Evolutionary conservation across 1,140 invertebrate species (phyloP), one percentile per base, ranked within the genome.

Genomic region (Rhizoglyphus robini): DNA sequence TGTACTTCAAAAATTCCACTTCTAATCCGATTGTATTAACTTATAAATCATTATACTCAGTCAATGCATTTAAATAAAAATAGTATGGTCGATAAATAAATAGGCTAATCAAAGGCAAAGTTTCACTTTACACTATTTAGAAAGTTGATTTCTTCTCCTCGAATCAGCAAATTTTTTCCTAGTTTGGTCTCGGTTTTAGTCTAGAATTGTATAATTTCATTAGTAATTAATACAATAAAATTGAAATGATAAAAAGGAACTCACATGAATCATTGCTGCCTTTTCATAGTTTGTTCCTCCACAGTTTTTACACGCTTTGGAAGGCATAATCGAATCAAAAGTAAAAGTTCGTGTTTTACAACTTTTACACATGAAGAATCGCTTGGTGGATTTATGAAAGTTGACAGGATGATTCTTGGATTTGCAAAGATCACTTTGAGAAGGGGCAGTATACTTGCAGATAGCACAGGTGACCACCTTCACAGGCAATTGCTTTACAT

Each of bases 391-490:
- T 68, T 78, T 74, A 73, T 90, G 83, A 11, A 86, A 79, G 1
- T 86, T 81, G 0, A 93, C 71, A 0, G 81, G 80, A 78, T 96
- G 92, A 41, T 81, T 78, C 70, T 90, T 83, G 68, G 83, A 78
- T 74, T 89, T 90, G 72, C 92, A 96, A 4, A 81, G 75, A 62
- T 94, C 88, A 5, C 86, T 82, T 4, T 86, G 84, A 3, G 87
- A 88, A 71, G 91, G 87, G 34, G 86, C 85, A 0, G 84, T 87
- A 72, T 96, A 96, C 72, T 90, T 88, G 73, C 92, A 96, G 75
- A 86, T 80, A n/a, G 82, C 73, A 76, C 92, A 96, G 60, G 81
- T 82, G 1, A 93, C 86, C n/a, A 90, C 89, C 76, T 88, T 90
- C 70, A 87, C 90, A 29, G 80, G 75, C 23, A 95, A 76, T 76